These are phyloP conservation scores for Anthoscopus minutus DNA, from an alignment of 2,113 vertebrate genomes.

Conservation along the genomic window DNA sequence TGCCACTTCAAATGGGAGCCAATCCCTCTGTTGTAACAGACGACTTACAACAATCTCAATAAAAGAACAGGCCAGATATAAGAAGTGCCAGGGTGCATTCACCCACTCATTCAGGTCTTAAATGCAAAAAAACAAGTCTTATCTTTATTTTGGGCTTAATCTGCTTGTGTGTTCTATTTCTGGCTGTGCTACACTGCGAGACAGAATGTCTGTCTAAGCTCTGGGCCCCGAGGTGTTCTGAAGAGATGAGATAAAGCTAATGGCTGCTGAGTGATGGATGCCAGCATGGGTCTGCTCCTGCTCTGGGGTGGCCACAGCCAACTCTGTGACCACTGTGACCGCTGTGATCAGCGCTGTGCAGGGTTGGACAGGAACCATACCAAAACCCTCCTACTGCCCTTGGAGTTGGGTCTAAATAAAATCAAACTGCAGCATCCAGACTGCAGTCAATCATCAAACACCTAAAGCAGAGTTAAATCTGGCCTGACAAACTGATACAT, in stretches of 20 bases:
- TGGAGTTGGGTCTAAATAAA: background rate
- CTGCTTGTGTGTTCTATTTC: slow-evolving; percentile 17
- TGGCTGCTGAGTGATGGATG: slow-evolving; percentile 27
- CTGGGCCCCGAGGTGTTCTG: background rate
- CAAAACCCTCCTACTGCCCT: background rate
- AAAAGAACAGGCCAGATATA: background rate
- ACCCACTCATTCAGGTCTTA: background rate
- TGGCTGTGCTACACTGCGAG: background rate
- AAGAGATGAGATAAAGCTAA: slow-evolving; percentile 14
- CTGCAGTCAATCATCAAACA: background rate
- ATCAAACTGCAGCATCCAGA: background rate
- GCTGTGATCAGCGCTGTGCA: no score
- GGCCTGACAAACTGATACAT: background rate
- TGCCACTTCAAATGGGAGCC: background rate
- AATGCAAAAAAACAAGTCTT: background rate
- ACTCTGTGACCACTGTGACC: rapidly evolving
- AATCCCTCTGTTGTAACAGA: background rate
- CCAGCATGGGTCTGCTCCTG: rapidly evolving
- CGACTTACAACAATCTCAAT: background rate
- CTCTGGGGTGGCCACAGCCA: rapidly evolving
- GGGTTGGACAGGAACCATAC: background rate
- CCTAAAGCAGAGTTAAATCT: background rate
- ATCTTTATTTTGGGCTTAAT: slow-evolving; percentile 1
- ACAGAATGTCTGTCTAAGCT: background rate
- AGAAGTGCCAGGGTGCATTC: background rate